Conservation (phyloP, 1,140 invertebrate genomes). For the Anoplophora glabripennis region DNA sequence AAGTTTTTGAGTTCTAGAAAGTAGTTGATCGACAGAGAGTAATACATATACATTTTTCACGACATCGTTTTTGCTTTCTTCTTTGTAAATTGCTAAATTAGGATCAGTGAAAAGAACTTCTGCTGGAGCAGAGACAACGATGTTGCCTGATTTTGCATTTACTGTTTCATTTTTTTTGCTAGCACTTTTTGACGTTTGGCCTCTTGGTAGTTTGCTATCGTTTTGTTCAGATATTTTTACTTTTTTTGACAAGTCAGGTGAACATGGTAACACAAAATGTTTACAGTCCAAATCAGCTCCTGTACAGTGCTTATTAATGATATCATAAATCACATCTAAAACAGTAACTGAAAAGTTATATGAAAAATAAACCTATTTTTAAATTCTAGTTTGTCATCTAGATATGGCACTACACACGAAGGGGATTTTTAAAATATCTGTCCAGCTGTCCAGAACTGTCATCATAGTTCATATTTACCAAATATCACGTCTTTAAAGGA, state of each 20-base stretch:
- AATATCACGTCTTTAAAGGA: too few species aligned
- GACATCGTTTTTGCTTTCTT: conserved; percentile 1
- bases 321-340: neutral
- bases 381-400: too few species aligned
- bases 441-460: too few species aligned
- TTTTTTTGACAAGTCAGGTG: neutral
- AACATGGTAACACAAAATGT: conserved; percentile 1
- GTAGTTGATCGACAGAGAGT: conserved; percentile 15
- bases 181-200: neutral
- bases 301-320: neutral
- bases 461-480: too few species aligned
- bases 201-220: neutral
- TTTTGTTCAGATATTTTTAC: neutral
- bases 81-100: conserved; percentile 15
- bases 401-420: too few species aligned
- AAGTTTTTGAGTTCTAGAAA: conserved; percentile 29
- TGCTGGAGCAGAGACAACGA: conserved; percentile 23
- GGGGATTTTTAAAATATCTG: too few species aligned
- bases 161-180: neutral
- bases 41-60: conserved; percentile 20
- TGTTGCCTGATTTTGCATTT: neutral
- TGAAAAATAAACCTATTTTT: too few species aligned
- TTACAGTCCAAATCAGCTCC: neutral
- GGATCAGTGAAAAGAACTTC: conserved; percentile 35
- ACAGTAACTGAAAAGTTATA: too few species aligned